phyloP scores from a whole-genome alignment of 2,888 invertebrate species.

The Drosophila anceps region DNA sequence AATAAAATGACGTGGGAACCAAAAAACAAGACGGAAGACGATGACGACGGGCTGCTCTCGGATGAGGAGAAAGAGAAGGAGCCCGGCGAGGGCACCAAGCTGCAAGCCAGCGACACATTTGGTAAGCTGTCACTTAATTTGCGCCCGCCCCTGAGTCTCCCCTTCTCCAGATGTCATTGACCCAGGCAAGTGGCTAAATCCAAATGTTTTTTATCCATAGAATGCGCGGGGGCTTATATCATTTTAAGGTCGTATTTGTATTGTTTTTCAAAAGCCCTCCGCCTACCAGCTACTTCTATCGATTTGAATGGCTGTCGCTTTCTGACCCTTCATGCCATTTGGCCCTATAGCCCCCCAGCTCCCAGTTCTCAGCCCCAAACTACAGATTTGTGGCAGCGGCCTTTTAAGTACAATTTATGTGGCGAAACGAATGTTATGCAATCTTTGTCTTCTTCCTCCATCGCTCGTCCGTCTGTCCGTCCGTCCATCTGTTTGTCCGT shows the following conservation, averaged over 20 bases:
- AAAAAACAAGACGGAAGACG: slow-evolving; percentile 95
- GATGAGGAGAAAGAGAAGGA: slow-evolving; percentile 95
- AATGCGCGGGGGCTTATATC: slow-evolving; percentile 33
- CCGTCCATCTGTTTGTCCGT: slow-evolving; percentile 26
- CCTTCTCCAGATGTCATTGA: slow-evolving; percentile 39
- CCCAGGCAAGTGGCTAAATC: slow-evolving; percentile 25
- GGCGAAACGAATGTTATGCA: slow-evolving; percentile 78
- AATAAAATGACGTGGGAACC: slow-evolving; percentile 99
- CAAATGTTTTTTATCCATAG: slow-evolving; percentile 21
- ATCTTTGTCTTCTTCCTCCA: slow-evolving; percentile 58
- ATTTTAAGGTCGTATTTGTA: slow-evolving; percentile 53
- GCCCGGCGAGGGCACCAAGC: slow-evolving; percentile 89
- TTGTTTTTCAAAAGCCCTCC: slow-evolving; percentile 49
- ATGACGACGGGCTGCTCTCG: slow-evolving; percentile 93
- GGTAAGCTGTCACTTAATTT: slow-evolving; percentile 65
- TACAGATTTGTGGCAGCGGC: slow-evolving; percentile 73
- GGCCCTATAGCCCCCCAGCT: slow-evolving; percentile 12
- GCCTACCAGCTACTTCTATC: slow-evolving; percentile 18
- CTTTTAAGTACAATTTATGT: slow-evolving; percentile 83
- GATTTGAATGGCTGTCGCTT: slow-evolving; percentile 54
- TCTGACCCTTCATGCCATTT: slow-evolving; percentile 25
- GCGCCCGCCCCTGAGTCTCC: too few species aligned
- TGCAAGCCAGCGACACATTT: slow-evolving; percentile 72
- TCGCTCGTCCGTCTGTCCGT: neutral
- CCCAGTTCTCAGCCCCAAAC: slow-evolving; percentile 10